Percentiles rank a stretch among this genome's conserved stretches.
These are phyloP conservation scores for Craseonycteris thonglongyai DNA, from an alignment of 2,113 vertebrate species.

Conservation along the genomic window DNA sequence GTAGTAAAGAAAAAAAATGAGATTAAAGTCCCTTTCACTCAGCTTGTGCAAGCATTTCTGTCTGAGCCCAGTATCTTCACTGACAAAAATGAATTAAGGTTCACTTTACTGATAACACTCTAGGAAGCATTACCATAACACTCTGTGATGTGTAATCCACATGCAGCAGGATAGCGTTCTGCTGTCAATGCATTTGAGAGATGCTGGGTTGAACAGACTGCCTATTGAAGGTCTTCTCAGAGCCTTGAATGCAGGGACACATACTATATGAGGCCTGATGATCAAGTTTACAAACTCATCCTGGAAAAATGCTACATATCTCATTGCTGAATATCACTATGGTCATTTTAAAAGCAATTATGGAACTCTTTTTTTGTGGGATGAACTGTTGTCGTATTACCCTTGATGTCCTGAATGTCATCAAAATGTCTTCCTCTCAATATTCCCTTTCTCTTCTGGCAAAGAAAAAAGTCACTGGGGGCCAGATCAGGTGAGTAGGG, in stretches of 20 bases:
- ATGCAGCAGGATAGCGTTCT: not conserved
- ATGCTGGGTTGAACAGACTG: not conserved
- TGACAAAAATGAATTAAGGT: not conserved
- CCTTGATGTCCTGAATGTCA: no score
- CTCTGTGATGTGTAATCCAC: not conserved
- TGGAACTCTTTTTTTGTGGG: no score
- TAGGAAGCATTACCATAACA: not conserved
- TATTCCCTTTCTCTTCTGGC: no score
- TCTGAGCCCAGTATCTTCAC: not conserved
- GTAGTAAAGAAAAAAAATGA: not conserved
- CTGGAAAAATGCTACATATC: no score
- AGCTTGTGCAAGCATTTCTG: rapidly evolving
- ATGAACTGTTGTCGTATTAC: no score
- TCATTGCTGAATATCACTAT: no score
- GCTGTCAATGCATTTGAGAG: not conserved
- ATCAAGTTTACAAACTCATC: no score
- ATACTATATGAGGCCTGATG: no score
- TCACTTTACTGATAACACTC: not conserved
- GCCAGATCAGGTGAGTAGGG: no score
- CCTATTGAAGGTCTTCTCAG: not conserved
- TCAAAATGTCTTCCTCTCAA: no score
- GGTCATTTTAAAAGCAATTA: no score
- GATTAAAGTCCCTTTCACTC: not conserved
- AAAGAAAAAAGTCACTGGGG: no score
- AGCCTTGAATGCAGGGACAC: not conserved